Conservation (phyloP, 2,888 invertebrate species). For the Temnothorax rugatulus region DNA sequence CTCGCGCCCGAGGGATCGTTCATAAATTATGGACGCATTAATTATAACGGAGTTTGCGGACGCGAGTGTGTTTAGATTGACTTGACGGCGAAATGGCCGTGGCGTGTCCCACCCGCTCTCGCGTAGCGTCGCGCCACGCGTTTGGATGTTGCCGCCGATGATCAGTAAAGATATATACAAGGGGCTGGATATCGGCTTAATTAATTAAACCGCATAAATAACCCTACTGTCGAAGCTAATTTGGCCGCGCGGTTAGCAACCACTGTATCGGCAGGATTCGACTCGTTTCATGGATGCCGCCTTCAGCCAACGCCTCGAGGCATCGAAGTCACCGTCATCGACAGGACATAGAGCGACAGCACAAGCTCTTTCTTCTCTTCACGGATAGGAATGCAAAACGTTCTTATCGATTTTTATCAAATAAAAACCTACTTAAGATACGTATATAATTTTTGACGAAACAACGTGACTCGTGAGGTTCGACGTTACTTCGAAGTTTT, state of each 20-base stretch:
- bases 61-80: conserved; percentile 75
- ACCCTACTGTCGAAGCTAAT: conserved; percentile 7
- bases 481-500: not conserved
- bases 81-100: conserved; percentile 64
- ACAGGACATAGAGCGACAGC: not conserved
- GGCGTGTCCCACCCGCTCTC: conserved; percentile 20
- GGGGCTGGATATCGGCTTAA: conserved; percentile 63
- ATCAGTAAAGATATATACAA: conserved; percentile 26
- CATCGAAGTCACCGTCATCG: conserved; percentile 48
- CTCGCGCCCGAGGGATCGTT: conserved; percentile 65
- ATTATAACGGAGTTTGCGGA: conserved; percentile 78
- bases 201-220: conserved; percentile 62
- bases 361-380: not conserved
- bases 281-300: conserved; percentile 4
- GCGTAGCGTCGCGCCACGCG: not conserved
- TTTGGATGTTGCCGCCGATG: not conserved
- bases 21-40: conserved; percentile 80
- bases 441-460: not conserved
- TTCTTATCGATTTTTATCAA: not conserved
- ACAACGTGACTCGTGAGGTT: not conserved
- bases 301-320: conserved; percentile 15
- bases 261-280: conserved; percentile 8
- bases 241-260: conserved; percentile 2
- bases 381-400: not conserved
- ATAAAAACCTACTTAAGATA: not conserved